phyloP scores from a whole-genome alignment of 2,113 vertebrate genomes.

The Haemorhous mexicanus region DNA sequence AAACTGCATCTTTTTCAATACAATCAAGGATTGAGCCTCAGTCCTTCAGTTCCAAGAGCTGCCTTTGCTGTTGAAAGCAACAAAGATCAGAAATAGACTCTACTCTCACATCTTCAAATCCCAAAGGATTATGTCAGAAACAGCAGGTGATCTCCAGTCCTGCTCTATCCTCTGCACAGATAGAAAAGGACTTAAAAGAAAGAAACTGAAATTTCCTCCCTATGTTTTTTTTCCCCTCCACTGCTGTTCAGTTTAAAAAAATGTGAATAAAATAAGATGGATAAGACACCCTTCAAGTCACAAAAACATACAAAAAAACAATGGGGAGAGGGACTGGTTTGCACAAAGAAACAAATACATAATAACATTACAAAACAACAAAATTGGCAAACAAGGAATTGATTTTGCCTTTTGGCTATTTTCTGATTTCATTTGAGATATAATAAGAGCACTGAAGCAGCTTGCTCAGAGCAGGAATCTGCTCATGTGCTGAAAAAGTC shows the following conservation, averaged over 20 bases:
- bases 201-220: not conserved
- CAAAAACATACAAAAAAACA: not conserved
- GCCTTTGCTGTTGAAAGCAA: conserved; percentile 2
- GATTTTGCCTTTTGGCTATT: not conserved
- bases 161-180: not conserved
- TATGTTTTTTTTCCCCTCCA: not conserved
- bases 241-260: not conserved
- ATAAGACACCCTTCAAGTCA: not conserved
- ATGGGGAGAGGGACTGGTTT: not conserved
- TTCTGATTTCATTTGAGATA: not conserved
- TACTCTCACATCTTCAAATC: conserved; percentile 15
- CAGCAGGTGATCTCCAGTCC: conserved; percentile 13
- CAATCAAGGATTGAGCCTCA: not conserved
- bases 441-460: not conserved
- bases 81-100: conserved; percentile 25
- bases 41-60: not conserved
- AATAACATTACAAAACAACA: not conserved
- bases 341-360: not conserved
- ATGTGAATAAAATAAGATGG: not conserved
- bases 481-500: not conserved
- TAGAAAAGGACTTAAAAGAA: conserved; percentile 4
- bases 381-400: not conserved
- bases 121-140: conserved; percentile 43
- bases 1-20: not conserved
- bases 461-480: not conserved